These are phyloP conservation scores for Cyphomyrus discorhynchus DNA, from an alignment of 2,113 vertebrate species.

Conservation along the genomic window DNA sequence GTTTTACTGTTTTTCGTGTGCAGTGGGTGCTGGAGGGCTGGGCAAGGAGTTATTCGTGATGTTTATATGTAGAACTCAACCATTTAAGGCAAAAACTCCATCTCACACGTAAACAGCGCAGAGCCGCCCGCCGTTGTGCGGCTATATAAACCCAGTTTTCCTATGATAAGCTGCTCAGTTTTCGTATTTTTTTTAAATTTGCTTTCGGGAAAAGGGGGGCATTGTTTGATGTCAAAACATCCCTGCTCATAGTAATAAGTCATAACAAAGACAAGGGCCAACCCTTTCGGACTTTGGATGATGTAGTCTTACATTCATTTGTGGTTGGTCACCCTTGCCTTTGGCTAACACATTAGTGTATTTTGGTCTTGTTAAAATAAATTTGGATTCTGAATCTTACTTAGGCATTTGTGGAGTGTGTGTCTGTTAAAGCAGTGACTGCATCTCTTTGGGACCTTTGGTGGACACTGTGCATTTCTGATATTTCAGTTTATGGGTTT, in stretches of 20 bases:
- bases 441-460: neutral
- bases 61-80: neutral
- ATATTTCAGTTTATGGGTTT: neutral
- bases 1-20: neutral
- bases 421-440: neutral
- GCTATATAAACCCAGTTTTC: neutral
- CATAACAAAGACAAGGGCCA: neutral
- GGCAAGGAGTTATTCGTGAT: constrained; percentile 4
- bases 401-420: neutral
- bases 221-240: neutral
- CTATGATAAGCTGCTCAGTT: neutral
- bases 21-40: neutral
- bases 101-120: neutral
- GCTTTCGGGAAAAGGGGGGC: neutral
- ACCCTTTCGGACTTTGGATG: neutral
- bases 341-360: neutral
- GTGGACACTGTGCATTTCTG: neutral
- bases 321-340: neutral
- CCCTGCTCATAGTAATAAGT: neutral
- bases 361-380: neutral
- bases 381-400: neutral
- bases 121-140: neutral
- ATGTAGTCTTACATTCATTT: neutral
- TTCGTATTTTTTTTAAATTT: neutral
- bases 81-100: constrained; percentile 20